Conservation (phyloP, 1,140 invertebrate species). For the Drosophila willistoni region DNA sequence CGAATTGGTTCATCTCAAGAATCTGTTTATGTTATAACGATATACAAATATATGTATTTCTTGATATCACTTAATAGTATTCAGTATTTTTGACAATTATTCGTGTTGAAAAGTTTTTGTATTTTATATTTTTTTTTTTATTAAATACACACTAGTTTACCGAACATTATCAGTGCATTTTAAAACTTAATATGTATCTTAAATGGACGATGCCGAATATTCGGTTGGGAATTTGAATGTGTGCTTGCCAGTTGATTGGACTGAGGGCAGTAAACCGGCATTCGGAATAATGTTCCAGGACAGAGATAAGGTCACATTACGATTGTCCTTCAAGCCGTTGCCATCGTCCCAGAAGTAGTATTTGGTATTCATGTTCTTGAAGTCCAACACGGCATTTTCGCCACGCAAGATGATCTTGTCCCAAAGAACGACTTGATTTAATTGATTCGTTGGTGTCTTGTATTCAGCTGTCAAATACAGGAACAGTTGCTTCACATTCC, state of each 20-base stretch:
- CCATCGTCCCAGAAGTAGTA: slow-evolving; percentile 99
- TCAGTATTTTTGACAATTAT: background rate
- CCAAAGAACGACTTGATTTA: slow-evolving; percentile 98
- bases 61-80: too few species aligned
- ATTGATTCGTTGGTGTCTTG: slow-evolving; percentile 92
- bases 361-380: slow-evolving; percentile 98
- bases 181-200: slow-evolving; percentile 31
- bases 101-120: background rate
- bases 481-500: slow-evolving; percentile 99
- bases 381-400: slow-evolving; percentile 95
- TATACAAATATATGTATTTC: too few species aligned
- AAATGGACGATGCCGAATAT: slow-evolving; percentile 87
- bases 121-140: slow-evolving; percentile 33
- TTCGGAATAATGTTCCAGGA: slow-evolving; percentile 99
- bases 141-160: slow-evolving; percentile 41
- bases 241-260: slow-evolving; percentile 92
- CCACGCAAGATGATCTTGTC: slow-evolving; percentile 98
- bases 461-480: slow-evolving; percentile 99
- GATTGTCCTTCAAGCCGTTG: slow-evolving; percentile 95
- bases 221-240: slow-evolving; percentile 94
- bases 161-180: slow-evolving; percentile 4
- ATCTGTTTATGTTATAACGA: background rate
- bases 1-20: slow-evolving; percentile 1
- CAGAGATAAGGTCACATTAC: slow-evolving; percentile 96
- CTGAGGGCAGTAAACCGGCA: slow-evolving; percentile 95